Base-by-base conservation (phyloP, 1,140 invertebrate genomes). In the Magallana angulata region DNA sequence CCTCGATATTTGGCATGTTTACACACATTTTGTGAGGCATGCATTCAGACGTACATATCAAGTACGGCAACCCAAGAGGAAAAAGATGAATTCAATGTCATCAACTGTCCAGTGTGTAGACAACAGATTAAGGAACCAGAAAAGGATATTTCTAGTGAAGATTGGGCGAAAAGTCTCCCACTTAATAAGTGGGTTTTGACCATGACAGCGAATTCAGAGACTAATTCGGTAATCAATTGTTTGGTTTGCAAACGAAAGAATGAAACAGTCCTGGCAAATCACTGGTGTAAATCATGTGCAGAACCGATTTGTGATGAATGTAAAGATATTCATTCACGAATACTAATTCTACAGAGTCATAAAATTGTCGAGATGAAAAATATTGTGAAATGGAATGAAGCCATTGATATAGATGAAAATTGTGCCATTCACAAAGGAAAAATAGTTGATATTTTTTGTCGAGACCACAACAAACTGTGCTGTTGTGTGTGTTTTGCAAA, bases 31-130 rank as follows among this genome's bases (percentile, higher is more conserved):
- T 64, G 60, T 64, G 60, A 64, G 18, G 16, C 7, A 7, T 64
- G 60, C 60, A 64, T 64, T 64, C 60, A 64, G 60, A 64, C 60
- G 5, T 64, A 64, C 60, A 64, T 64, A 7, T 64, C 60, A n/a
- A 64, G 60, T 64, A 64, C 60, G 60, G 60, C 16, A 18, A 64
- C 60, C 18, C 60, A 7, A 64, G 60, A 64, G 14, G 16, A 18
- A n/a, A 14, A 64, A n/a, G 16, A n/a, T 4, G 7, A 64, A 7
- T n/a, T 5, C 16, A 64, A 64, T 18, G 16, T 64, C 14, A 64
- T 64, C 16, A 18, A n/a, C 7, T 64, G 60, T n/a, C 60, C 60
- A 16, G 60, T 64, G 60, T 64, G 60, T 18, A 64, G 60, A 64
- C 16, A 64, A n/a, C 16, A 16, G 16, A 14, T 64, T 18, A 16